Conservation (phyloP, 2,797 vertebrate genomes). For the Geotrypetes seraphini region DNA sequence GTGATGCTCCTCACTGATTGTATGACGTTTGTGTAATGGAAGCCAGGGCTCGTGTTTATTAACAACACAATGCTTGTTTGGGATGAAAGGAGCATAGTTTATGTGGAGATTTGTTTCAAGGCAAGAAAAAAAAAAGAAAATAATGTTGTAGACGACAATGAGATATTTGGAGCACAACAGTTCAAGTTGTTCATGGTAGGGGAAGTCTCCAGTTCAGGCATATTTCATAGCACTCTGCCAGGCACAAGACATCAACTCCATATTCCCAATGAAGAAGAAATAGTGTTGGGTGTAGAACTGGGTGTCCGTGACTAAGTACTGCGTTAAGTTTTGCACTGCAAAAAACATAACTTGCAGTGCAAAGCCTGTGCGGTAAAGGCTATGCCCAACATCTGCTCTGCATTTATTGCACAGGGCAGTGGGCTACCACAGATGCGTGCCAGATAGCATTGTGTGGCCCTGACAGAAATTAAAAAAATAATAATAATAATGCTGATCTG, state of each 20-base stretch:
- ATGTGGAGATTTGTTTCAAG: background rate
- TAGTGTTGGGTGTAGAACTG: background rate
- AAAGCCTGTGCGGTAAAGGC: too few relatives aligned
- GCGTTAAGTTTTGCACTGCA: too few relatives aligned
- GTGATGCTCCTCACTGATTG: background rate
- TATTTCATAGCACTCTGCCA: conserved; percentile 9
- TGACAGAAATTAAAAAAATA: too few relatives aligned
- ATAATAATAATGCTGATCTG: too few relatives aligned
- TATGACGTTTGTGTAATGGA: background rate
- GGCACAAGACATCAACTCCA: background rate
- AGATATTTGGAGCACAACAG: background rate
- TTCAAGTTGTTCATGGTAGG: background rate
- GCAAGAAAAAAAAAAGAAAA: background rate
- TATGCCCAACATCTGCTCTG: too few relatives aligned
- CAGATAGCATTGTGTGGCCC: too few relatives aligned
- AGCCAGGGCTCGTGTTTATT: conserved; percentile 7
- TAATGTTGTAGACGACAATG: background rate
- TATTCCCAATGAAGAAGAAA: background rate
- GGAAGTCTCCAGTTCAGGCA: background rate
- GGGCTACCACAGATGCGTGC: too few relatives aligned
- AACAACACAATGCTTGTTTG: background rate
- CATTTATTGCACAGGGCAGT: too few relatives aligned
- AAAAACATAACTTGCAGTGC: too few relatives aligned
- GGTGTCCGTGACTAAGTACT: too few relatives aligned
- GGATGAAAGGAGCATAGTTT: background rate